Evolutionary conservation across 2,888 invertebrate species (phyloP).

Genomic region (Ametastegia equiseti): DNA sequence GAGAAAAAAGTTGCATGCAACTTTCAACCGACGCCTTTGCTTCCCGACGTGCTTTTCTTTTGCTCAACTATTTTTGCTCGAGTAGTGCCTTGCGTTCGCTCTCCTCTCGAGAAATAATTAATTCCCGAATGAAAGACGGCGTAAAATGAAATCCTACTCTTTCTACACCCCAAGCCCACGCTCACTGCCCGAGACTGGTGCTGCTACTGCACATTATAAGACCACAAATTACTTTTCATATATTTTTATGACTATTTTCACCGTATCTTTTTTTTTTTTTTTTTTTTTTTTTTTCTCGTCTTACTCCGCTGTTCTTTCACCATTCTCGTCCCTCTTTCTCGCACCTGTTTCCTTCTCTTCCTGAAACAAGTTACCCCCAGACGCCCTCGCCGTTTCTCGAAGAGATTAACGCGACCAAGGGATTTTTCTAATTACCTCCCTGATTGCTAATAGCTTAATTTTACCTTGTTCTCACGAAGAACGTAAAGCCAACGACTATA

Average conservation of each 20-base stretch:
- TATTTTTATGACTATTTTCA: conserved; percentile 44
- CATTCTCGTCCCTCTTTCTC: conserved; percentile 42
- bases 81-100: conserved; percentile 43
- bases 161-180: conserved; percentile 16
- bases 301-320: conserved; percentile 39
- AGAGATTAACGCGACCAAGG: conserved; percentile 41
- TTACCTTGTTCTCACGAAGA: conserved; percentile 28
- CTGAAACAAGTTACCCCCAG: conserved; percentile 45
- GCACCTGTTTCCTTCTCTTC: conserved; percentile 36
- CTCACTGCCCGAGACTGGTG: conserved; percentile 17
- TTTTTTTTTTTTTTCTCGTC: conserved; percentile 24
- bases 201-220: conserved; percentile 41
- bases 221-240: conserved; percentile 47
- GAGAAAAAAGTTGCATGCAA: conserved; percentile 26
- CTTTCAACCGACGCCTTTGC: neutral
- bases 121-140: conserved; percentile 58
- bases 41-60: conserved; percentile 21
- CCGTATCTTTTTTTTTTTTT: conserved; percentile 29
- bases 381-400: conserved; percentile 30
- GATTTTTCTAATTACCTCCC: conserved; percentile 44
- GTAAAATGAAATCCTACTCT: conserved; percentile 50
- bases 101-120: conserved; percentile 57
- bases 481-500: conserved; percentile 2
- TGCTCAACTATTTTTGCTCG: conserved; percentile 42
- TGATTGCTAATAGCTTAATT: conserved; percentile 46